Percentiles rank a stretch among this genome's conserved stretches.
Evolutionary conservation across 2,888 invertebrate species (phyloP).

Genomic region (Ophion slaviceki): DNA sequence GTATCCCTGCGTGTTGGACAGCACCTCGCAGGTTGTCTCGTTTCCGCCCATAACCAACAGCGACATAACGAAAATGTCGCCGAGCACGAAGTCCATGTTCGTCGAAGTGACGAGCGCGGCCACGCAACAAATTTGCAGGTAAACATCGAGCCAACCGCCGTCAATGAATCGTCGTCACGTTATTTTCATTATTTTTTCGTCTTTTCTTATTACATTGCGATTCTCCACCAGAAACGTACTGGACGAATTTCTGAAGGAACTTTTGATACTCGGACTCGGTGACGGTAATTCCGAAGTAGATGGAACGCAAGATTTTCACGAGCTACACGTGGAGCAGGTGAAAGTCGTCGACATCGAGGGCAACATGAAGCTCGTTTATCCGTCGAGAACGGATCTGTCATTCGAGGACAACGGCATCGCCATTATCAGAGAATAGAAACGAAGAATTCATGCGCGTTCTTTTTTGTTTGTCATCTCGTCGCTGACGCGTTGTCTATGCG

Average conservation of each 20-base stretch:
- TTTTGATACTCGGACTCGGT: constrained; percentile 86
- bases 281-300: constrained; percentile 74
- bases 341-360: constrained; percentile 89
- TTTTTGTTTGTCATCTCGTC: constrained; percentile 7
- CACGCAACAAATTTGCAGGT: constrained; percentile 87
- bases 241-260: constrained; percentile 88
- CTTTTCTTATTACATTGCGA: constrained; percentile 18
- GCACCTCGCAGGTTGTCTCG: constrained; percentile 89
- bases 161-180: not conserved
- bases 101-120: constrained; percentile 91
- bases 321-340: constrained; percentile 87
- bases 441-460: not conserved
- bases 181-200: not conserved
- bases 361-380: constrained; percentile 90
- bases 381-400: constrained; percentile 89
- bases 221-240: constrained; percentile 85
- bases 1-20: constrained; percentile 90
- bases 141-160: constrained; percentile 18
- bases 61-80: constrained; percentile 91
- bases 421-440: constrained; percentile 73
- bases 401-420: constrained; percentile 83
- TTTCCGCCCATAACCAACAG: constrained; percentile 95
- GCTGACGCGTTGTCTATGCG: not conserved
- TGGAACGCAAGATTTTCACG: constrained; percentile 76
- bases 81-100: constrained; percentile 87